phyloP scores from a whole-genome alignment of 1,140 invertebrate species.

The Pogonomyrmex barbatus region DNA sequence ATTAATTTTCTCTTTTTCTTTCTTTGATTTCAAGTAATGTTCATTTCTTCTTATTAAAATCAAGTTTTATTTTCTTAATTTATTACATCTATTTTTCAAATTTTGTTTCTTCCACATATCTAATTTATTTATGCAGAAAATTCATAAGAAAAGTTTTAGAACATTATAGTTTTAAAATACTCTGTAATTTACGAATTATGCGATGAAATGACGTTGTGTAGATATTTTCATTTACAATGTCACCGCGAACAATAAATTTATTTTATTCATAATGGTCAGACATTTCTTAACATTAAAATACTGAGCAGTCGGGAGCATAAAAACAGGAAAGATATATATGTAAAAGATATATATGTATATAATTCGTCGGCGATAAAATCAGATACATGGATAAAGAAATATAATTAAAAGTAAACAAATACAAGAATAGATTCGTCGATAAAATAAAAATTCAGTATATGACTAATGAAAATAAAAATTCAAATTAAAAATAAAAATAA shows the following conservation, averaged over 20 bases:
- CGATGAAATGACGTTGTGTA: background rate
- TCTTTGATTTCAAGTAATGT: background rate
- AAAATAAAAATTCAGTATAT: too few species aligned
- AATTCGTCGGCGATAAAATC: too few species aligned
- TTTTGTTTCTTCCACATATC: background rate
- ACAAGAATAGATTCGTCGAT: too few species aligned
- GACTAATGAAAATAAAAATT: too few species aligned
- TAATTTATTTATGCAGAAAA: background rate
- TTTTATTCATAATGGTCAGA: background rate
- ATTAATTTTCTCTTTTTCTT: background rate
- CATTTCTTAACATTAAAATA: too few species aligned
- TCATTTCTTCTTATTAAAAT: background rate
- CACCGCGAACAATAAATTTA: conserved; percentile 2
- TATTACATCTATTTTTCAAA: background rate
- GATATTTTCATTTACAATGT: conserved; percentile 10
- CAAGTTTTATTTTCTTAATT: background rate
- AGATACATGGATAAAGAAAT: too few species aligned
- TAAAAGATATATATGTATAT: too few species aligned
- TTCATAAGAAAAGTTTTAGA: background rate
- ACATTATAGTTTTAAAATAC: background rate
- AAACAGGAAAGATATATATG: too few species aligned
- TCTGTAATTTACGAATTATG: background rate
- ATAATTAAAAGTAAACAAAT: too few species aligned
- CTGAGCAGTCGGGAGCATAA: too few species aligned
- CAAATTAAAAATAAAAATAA: too few species aligned